Evolutionary conservation across 2,888 invertebrate genomes (phyloP).

Genomic region (Andrena trimmerana): DNA sequence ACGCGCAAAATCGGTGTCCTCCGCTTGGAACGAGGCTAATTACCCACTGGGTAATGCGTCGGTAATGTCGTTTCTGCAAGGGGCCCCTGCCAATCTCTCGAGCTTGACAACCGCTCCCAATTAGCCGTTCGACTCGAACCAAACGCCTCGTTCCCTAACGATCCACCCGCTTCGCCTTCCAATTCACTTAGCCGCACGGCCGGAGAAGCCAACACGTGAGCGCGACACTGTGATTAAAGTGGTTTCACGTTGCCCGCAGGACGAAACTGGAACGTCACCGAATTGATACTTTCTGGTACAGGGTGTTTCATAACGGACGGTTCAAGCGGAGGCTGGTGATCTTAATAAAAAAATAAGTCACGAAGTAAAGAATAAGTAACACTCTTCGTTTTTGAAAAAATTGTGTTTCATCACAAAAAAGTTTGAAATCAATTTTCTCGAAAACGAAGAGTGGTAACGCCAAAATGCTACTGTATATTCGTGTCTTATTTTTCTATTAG

Average conservation of each 20-base stretch:
- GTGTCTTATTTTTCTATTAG: too few species aligned
- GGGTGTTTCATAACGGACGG: too few species aligned
- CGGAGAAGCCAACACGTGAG: not conserved
- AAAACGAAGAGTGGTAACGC: too few species aligned
- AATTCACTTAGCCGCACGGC: constrained; percentile 5
- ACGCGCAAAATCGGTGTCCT: constrained; percentile 9
- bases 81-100: constrained; percentile 9
- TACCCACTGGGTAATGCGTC: not conserved
- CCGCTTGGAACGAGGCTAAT: constrained; percentile 22
- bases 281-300: not conserved
- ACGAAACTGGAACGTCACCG: not conserved
- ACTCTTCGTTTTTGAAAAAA: too few species aligned
- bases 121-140: constrained; percentile 13
- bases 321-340: too few species aligned
- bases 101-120: constrained; percentile 25
- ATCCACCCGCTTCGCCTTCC: constrained; percentile 15
- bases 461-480: too few species aligned
- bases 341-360: too few species aligned
- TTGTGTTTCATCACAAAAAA: too few species aligned
- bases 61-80: constrained; percentile 25
- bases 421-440: too few species aligned
- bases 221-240: not conserved
- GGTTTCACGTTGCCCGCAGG: not conserved
- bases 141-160: not conserved
- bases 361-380: too few species aligned